Conservation (phyloP, 2,888 invertebrate species). For the Serripes groenlandicus region DNA sequence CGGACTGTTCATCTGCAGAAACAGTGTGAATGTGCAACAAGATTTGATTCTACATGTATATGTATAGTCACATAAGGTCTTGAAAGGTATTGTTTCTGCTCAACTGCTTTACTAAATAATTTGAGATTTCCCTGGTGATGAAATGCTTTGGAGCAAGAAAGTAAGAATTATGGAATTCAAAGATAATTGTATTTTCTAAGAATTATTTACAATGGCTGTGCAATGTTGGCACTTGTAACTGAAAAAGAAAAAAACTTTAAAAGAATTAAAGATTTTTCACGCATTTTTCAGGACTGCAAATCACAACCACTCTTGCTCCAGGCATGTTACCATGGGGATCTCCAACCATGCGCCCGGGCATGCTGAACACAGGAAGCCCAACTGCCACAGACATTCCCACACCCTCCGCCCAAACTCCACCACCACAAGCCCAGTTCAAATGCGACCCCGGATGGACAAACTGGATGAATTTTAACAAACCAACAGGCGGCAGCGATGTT, state of each 20-base stretch:
- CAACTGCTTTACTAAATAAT: neutral
- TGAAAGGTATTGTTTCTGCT: neutral
- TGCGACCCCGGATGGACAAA: slow-evolving; percentile 76
- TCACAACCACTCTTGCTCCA: slow-evolving; percentile 60
- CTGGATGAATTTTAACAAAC: slow-evolving; percentile 77
- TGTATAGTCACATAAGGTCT: no score
- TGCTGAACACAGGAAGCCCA: slow-evolving; percentile 23
- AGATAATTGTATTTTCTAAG: no score
- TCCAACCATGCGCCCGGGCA: slow-evolving; percentile 47
- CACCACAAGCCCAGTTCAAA: slow-evolving; percentile 46
- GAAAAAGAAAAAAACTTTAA: neutral
- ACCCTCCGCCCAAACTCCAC: slow-evolving; percentile 7
- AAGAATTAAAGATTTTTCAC: neutral
- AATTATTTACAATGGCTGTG: no score
- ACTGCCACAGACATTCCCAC: neutral
- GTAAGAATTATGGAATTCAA: no score
- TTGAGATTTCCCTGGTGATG: slow-evolving; percentile 20
- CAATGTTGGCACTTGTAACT: neutral
- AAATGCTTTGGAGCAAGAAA: slow-evolving; percentile 18
- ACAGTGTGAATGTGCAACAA: no score
- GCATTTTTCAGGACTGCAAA: slow-evolving; percentile 53
- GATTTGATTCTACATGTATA: no score
- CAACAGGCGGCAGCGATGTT: slow-evolving; percentile 64
- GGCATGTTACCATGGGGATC: slow-evolving; percentile 50
- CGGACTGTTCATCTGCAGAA: no score